Evolutionary conservation across 2,113 vertebrate species (phyloP).

Genomic region (Thalassoma bifasciatum): DNA sequence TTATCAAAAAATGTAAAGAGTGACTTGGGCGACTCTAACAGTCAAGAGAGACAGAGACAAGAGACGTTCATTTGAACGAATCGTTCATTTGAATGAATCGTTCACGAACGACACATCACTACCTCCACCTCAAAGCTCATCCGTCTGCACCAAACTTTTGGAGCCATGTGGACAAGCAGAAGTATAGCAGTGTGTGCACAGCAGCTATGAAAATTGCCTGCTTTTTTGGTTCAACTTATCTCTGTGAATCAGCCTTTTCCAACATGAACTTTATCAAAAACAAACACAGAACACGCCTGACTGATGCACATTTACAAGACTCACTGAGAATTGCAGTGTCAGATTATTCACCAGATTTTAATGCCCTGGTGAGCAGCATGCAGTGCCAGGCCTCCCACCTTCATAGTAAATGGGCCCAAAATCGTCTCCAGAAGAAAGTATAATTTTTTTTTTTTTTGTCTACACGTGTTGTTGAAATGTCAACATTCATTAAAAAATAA

Average conservation of each 20-base stretch:
- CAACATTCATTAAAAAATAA: no score
- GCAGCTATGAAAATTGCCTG: conserved; percentile 1
- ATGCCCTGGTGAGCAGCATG: conserved; percentile 44
- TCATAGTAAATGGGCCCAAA: conserved; percentile 21
- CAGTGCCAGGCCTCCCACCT: conserved; percentile 49
- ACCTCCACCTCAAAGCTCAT: conserved; percentile 10
- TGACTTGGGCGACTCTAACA: no score
- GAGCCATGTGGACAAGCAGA: conserved; percentile 6
- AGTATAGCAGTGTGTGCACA: conserved; percentile 11
- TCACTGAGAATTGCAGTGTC: conserved; percentile 52
- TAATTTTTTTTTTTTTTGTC: no score
- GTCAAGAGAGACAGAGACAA: no score
- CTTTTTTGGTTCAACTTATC: conserved; percentile 31
- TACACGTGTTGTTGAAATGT: no score
- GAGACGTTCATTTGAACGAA: no score
- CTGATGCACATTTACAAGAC: conserved; percentile 60
- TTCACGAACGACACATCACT: no score
- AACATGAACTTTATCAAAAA: conserved; percentile 26
- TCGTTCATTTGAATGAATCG: no score
- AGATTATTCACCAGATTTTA: conserved; percentile 52
- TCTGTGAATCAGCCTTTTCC: neutral
- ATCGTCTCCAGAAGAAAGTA: no score
- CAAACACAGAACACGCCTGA: conserved; percentile 53
- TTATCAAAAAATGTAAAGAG: no score
- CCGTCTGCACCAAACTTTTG: conserved; percentile 18